Evolutionary conservation across 2,113 vertebrate species (phyloP), one percentile per base, ranked within the genome.

Genomic region (Tamias sibiricus): DNA sequence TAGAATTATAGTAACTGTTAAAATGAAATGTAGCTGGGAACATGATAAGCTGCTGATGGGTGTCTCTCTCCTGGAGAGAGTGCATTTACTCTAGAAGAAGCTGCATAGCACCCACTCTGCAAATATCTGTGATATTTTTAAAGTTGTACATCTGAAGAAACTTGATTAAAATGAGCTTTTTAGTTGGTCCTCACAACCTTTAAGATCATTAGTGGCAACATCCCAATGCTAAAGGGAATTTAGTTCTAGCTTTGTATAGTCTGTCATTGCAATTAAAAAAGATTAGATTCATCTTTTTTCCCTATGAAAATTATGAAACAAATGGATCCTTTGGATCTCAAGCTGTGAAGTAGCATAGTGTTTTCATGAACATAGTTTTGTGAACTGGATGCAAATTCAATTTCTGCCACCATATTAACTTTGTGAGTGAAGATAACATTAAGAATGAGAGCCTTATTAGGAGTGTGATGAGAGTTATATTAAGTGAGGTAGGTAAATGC

Each of bases 1-100:
- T 59, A 95, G 94, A 96, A 95, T 96, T 97, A 92, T 90, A 90
- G 93, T 95, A 97, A 97, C 95, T 96, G 57, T 96, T 96, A 95
- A 91, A 91, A 95, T 96, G 93, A 96, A 97, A 77, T 97, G 82
- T 95, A 95, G 90, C 83, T 86, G 87, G 93, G 93, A 93, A 94
- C 95, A 84, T 87, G 92, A 85, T 97, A 97, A 97, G 90, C 81
- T 97, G 82, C 92, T 97, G 94, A 88, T 97, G 85, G 72, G 76
- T 95, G 80, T 94, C 30, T 94, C 44, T 94, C 85, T 96, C 94
- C 87, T 49, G 47, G 68, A 57, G 62, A 95, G 95, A 96, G 90
- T 96, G 37, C 75, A 16, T 92, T 94, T 81, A 82, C 68, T 86
- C 90, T 76, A 79, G 86, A 91, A 54, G 44, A 91, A 87, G 69